Percentiles rank a stretch among this genome's conserved stretches.
Conservation (phyloP, 2,888 invertebrate genomes). For the Eupithecia subfuscata region DNA sequence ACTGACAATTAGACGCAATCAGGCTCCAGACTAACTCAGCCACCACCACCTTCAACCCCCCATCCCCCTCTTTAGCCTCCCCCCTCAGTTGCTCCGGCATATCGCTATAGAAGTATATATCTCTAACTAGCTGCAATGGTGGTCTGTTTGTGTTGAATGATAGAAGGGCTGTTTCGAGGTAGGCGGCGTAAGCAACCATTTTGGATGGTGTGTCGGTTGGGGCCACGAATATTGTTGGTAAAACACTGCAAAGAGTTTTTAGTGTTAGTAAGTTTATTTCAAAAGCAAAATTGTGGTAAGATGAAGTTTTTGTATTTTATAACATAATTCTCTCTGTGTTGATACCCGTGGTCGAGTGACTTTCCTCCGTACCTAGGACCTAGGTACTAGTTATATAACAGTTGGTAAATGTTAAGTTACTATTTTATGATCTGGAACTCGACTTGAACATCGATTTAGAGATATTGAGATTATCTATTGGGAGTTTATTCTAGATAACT, state of each 20-base stretch:
- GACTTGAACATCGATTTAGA: too few species aligned
- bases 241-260: slow-evolving; percentile 57
- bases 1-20: slow-evolving; percentile 86
- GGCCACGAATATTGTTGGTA: slow-evolving; percentile 64
- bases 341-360: too few species aligned
- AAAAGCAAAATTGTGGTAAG: too few species aligned
- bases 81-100: slow-evolving; percentile 63
- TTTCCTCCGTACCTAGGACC: too few species aligned
- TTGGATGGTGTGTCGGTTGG: slow-evolving; percentile 58
- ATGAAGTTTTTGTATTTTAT: too few species aligned
- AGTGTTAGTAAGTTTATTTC: too few species aligned
- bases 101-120: slow-evolving; percentile 73
- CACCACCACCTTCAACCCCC: slow-evolving; percentile 54
- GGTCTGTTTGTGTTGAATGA: slow-evolving; percentile 56
- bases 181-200: slow-evolving; percentile 61
- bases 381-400: too few species aligned
- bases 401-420: too few species aligned
- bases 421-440: too few species aligned
- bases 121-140: slow-evolving; percentile 64
- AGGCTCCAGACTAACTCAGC: slow-evolving; percentile 71
- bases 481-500: too few species aligned
- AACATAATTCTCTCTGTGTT: too few species aligned
- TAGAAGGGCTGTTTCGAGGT: slow-evolving; percentile 58
- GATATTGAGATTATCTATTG: too few species aligned
- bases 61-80: slow-evolving; percentile 44